Evolutionary conservation across 2,797 vertebrate genomes (phyloP), one percentile per base, ranked within the genome.

Genomic region (Parauchenoglanis ngamensis): DNA sequence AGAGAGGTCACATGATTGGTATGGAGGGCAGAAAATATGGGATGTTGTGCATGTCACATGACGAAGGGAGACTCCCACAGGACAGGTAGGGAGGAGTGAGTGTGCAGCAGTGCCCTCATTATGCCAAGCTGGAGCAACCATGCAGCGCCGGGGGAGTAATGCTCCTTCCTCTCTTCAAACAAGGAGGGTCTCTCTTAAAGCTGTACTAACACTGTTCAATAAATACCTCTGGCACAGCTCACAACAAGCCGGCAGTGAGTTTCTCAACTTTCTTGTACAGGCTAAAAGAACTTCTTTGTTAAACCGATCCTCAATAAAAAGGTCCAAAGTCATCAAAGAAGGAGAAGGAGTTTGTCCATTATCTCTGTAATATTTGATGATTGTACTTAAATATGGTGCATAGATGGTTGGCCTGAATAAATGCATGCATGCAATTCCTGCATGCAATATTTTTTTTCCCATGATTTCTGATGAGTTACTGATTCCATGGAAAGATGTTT

Each of bases 91-190:
- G 92, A 91, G 76, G 87, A 84, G 85, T 72, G 83, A 46, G 4
- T 12, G 78, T 61, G 57, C 63, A 86, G 87, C 90, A 77, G 75
- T 89, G 90, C 68, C 76, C 88, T 92, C 67, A 15, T 89, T 90
- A 87, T 4, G 28, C 86, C 86, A 87, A 87, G 63, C 5, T 82
- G 59, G 35, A 85, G 68, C 79, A 85, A 88, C 52, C 12, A 81
- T 10, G 86, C 77, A 70, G 84, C 65, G 70, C 86, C 85, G 11
- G 65, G 91, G 90, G 89, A 90, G 63, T 80, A 44, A 65, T 76
- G 81, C 61, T 89, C 76, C 81, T 84, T 90, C 87, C 89, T 89
- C 67, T 67, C 76, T 85, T 80, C 70, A 86, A 61, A 49, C 86
- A 59, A 86, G 44, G 67, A 86, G 76, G 59, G 59, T 81, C 52